Percentiles rank a stretch among this genome's conserved stretches.
Conservation (phyloP, 37 sponge, comb jelly and placozoan genomes). For the Amphimedon queenslandica region DNA sequence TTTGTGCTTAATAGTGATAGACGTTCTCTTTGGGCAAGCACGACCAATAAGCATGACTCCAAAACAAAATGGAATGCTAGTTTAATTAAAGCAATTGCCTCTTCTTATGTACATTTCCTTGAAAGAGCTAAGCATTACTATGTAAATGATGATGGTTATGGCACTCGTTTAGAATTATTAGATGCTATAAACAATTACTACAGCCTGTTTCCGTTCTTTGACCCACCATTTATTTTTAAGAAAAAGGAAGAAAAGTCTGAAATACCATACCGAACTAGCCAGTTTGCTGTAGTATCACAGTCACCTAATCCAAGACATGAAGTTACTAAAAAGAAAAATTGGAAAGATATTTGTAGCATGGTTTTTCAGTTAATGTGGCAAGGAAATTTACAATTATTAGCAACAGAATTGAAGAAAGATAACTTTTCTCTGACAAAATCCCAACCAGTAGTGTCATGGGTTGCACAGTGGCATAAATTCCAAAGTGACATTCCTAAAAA, state of each 20-base stretch:
- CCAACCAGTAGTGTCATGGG: background rate
- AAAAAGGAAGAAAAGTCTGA: background rate
- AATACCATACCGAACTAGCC: background rate
- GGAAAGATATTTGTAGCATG: background rate
- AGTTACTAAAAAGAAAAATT: background rate
- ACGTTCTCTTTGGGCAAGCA: constrained; percentile 17
- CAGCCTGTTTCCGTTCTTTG: constrained; percentile 9
- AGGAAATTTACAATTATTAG: background rate
- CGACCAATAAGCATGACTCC: background rate
- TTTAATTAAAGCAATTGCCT: constrained; percentile 29
- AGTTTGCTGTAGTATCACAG: background rate
- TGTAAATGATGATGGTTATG: background rate
- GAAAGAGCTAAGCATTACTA: background rate
- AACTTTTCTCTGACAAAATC: background rate
- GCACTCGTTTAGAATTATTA: background rate
- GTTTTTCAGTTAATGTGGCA: background rate
- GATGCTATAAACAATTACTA: constrained; percentile 11
- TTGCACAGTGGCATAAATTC: background rate
- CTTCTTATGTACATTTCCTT: constrained; percentile 59
- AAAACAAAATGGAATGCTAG: constrained; percentile 38
- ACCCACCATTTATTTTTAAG: background rate
- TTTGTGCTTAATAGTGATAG: constrained; percentile 36
- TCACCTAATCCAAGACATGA: background rate
- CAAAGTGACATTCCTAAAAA: background rate
- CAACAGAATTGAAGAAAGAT: background rate